Conservation (phyloP, 2,888 invertebrate species). For the Tortrix viridana region DNA sequence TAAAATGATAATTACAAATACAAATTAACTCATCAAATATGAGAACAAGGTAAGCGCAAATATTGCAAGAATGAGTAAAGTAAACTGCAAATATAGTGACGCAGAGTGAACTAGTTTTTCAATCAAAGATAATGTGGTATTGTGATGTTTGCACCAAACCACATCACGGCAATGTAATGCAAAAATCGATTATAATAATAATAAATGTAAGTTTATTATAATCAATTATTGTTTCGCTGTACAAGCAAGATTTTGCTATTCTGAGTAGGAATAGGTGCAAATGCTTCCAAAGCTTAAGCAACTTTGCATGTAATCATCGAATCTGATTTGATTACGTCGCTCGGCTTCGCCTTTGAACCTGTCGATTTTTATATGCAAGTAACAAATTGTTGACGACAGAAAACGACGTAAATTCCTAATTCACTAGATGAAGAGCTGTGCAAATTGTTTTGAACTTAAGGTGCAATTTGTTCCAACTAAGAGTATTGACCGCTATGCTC, state of each 20-base stretch:
- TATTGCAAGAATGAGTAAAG: constrained; percentile 25
- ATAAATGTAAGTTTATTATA: too few species aligned
- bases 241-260: background rate
- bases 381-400: background rate
- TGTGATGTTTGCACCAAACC: background rate
- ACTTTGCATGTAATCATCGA: constrained; percentile 7
- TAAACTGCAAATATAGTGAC: constrained; percentile 17
- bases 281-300: background rate
- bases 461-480: too few species aligned
- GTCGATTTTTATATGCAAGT: constrained; percentile 1
- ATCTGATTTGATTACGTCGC: constrained; percentile 9
- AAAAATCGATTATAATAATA: background rate
- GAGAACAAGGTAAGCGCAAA: constrained; percentile 22
- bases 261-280: background rate
- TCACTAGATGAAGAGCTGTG: too few species aligned
- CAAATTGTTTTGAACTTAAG: too few species aligned
- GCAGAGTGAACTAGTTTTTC: constrained; percentile 27
- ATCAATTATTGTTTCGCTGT: too few species aligned
- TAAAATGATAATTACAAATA: constrained; percentile 34
- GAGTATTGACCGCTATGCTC: too few species aligned
- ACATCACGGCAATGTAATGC: background rate
- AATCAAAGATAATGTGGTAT: background rate
- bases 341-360: background rate
- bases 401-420: too few species aligned
- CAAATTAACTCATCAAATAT: constrained; percentile 30